Evolutionary conservation across 2,797 vertebrate species (phyloP).

Genomic region (Chaenodraco wilsoni): DNA sequence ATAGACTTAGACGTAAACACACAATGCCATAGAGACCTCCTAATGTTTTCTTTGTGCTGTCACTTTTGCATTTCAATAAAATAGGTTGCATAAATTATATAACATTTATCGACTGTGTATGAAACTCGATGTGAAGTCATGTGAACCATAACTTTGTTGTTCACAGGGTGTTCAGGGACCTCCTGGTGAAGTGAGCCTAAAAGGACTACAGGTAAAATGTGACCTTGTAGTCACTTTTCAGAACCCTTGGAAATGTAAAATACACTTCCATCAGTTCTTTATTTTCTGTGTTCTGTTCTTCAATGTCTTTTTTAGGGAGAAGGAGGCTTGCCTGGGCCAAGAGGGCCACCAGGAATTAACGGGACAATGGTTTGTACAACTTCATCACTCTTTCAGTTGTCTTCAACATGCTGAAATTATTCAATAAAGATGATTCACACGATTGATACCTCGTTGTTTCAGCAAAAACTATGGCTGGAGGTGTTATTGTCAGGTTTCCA

Average conservation of each 20-base stretch:
- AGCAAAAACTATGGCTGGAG: constrained; percentile 10
- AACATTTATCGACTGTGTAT: too few relatives aligned
- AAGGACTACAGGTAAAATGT: constrained; percentile 75
- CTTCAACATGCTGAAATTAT: background rate
- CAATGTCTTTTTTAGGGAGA: constrained; percentile 70
- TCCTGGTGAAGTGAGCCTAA: constrained; percentile 71
- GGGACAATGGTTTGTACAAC: constrained; percentile 68
- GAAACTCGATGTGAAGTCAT: background rate
- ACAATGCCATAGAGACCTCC: background rate
- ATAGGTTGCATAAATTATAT: background rate
- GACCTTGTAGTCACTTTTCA: background rate
- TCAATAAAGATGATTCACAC: background rate
- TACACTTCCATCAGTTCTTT: constrained; percentile 2
- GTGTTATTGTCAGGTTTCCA: background rate
- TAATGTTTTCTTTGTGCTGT: background rate
- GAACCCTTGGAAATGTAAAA: background rate
- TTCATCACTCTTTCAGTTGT: background rate
- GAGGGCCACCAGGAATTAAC: constrained; percentile 72
- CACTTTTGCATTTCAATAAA: background rate
- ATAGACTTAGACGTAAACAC: background rate
- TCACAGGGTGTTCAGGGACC: constrained; percentile 76
- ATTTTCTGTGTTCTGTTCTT: constrained; percentile 3
- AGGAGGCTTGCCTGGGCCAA: constrained; percentile 72
- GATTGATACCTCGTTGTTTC: background rate
- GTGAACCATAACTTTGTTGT: constrained; percentile 22